Conservation (phyloP, 2,888 invertebrate genomes). For the Idaea biselata region DNA sequence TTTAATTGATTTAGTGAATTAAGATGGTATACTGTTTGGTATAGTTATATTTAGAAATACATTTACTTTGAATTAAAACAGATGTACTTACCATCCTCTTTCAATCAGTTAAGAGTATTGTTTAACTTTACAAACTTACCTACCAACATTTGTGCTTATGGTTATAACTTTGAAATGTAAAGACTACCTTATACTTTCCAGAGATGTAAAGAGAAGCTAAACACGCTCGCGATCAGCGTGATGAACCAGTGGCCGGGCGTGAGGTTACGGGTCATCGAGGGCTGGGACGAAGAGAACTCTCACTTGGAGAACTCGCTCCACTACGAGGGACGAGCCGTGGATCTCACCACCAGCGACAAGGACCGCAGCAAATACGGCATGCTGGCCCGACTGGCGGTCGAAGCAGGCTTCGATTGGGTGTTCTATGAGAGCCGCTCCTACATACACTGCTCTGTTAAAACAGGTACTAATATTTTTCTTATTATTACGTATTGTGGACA, state of each 20-base stretch:
- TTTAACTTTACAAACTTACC: too few relatives aligned
- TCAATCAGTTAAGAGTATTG: too few relatives aligned
- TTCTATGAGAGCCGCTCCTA: slow-evolving; percentile 96
- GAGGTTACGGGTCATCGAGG: slow-evolving; percentile 94
- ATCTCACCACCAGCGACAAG: slow-evolving; percentile 96
- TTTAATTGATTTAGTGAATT: too few relatives aligned
- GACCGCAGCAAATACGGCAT: slow-evolving; percentile 97
- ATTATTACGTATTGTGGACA: not conserved
- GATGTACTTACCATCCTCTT: too few relatives aligned
- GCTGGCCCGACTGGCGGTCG: slow-evolving; percentile 96
- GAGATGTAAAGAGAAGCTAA: slow-evolving; percentile 97
- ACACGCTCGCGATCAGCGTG: slow-evolving; percentile 96
- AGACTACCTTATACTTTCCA: slow-evolving; percentile 74
- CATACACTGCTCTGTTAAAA: slow-evolving; percentile 98
- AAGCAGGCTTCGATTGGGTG: slow-evolving; percentile 99
- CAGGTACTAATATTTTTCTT: slow-evolving; percentile 84
- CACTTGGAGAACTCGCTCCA: slow-evolving; percentile 92
- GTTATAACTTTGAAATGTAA: too few relatives aligned
- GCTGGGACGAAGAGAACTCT: slow-evolving; percentile 94
- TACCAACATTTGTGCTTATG: too few relatives aligned
- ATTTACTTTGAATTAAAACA: too few relatives aligned
- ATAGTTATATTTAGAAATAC: too few relatives aligned
- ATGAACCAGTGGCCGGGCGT: slow-evolving; percentile 99
- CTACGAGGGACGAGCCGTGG: slow-evolving; percentile 98
- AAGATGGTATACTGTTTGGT: too few relatives aligned